Evolutionary conservation across 2,888 invertebrate species (phyloP), one percentile per base, ranked within the genome.

Genomic region (Lithophane ornitopus): DNA sequence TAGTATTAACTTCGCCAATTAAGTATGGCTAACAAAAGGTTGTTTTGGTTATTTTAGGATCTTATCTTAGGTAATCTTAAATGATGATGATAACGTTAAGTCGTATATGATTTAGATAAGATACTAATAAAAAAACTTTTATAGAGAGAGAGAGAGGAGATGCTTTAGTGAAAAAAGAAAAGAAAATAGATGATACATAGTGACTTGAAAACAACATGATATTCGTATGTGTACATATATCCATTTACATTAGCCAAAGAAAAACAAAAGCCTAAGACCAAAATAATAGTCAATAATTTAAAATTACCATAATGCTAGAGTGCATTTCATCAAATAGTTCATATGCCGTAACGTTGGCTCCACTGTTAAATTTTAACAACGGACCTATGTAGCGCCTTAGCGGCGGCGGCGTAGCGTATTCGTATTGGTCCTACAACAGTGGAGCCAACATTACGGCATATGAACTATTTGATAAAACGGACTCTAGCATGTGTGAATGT

Each of bases 121-220:
- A 74, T 16, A 80, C 14, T 28, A 70, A 22, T n/a, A 12, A 34
- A 62, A 44, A 58, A 59, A 46, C 8, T 28, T 56, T 56, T 34
- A 26, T n/a, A 46, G 19, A 58, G 58, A 59, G 19, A 58, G 58
- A 59, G 41, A 46, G 49, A 66, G 65, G 3, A 59, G 12, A 54
- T 16, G 63, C 16, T 68, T 76, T 46, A 54, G 12, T 59, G 54
- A n/a, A 46, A 41, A 41, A 44, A n/a, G 3, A 54, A 65, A 49
- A 66, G 22, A 74, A 61, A 62, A 49, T 11, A 12, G 9, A 70
- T 66, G 52, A 69, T 63, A 69, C 69, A 82, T 63, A 82, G 22
- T 39, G 54, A 61, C 59, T 76, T 70, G 65, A 70, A 77, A 66
- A 82, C 77, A 76, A 69, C 59, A 77, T 70, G 41, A 52, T 76